Base-by-base conservation (phyloP, 2,113 vertebrate species). In the Burhinus oedicnemus region DNA sequence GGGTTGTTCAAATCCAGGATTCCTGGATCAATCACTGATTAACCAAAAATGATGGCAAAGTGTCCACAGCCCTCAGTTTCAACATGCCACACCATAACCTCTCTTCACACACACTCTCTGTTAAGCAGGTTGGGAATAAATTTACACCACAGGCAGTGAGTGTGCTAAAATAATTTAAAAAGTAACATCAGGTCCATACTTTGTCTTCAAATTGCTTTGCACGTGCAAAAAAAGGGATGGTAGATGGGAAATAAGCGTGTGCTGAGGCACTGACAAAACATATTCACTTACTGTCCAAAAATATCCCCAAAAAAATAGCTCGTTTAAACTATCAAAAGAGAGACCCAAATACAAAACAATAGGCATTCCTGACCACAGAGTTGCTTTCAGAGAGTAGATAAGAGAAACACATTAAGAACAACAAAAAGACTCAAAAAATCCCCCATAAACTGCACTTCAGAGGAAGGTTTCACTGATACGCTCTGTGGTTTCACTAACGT, bases 31-130 rank as follows among this genome's bases (percentile, higher is more conserved):
- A 74, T n/a, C 9, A 5, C 8, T 19, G 47, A 71, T 71, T 57
- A 69, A 93, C 72, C 34, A 60, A 54, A 45, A 87, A 45, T 3
- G 9, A 77, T 34, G 62, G 62, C 58, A 70, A 83, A 79, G 51
- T 5, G 7, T 36, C 21, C 38, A 54, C 12, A 66, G 51, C 34
- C 57, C 44, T 68, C 9, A 1, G 29, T 84, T 90, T 69, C 64
- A 25, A 8, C 19, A 34, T 6, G 15, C 30, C 82, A 36, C 0
- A 0, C 32, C 2, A 2, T 25, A 47, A 61, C 47, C 18, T 30
- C 64, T 18, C 34, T 49, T 58, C n/a, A 61, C 44, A 54, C 29
- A 8, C 44, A 11, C 61, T 27, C 70, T 32, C 52, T 45, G 36
- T 47, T 85, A 52, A 74, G 34, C 15, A 38, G 42, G 32, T 26